phyloP scores from a whole-genome alignment of 2,888 invertebrate species.

The Macrophya alboannulata region DNA sequence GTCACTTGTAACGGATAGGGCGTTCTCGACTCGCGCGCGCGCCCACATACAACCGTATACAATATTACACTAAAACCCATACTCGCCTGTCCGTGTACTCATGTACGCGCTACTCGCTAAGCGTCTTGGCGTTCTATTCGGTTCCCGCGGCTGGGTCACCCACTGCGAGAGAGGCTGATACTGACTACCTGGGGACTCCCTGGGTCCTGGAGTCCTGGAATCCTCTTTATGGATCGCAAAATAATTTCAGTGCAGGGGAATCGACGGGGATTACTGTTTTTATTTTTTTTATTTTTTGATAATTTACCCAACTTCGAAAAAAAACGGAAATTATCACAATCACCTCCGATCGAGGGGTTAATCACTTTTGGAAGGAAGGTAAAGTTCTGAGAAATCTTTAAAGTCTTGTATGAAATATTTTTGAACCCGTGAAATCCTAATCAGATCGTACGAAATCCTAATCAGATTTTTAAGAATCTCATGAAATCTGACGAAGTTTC shows the following conservation, averaged over 20 bases:
- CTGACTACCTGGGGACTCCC: constrained; percentile 35
- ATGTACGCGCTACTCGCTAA: constrained; percentile 17
- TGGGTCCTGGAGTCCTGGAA: constrained; percentile 39
- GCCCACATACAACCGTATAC: not conserved
- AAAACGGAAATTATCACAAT: not conserved
- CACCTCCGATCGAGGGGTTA: too few relatives aligned
- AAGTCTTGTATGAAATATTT: not conserved
- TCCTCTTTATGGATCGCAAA: constrained; percentile 25
- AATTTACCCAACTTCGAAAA: too few relatives aligned
- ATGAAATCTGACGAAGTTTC: not conserved
- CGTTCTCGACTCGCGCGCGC: constrained; percentile 58
- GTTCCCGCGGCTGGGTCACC: constrained; percentile 52
- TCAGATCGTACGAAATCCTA: not conserved
- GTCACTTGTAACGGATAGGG: constrained; percentile 75
- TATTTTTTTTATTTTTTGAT: not conserved
- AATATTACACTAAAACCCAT: constrained; percentile 15
- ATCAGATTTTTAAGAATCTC: not conserved
- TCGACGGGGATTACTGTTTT: not conserved
- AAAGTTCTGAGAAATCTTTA: not conserved
- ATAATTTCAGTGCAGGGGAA: not conserved
- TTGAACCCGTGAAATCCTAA: not conserved
- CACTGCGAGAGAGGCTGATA: constrained; percentile 57
- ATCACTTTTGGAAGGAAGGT: not conserved
- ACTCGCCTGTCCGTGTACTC: not conserved
- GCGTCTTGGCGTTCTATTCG: constrained; percentile 25